Evolutionary conservation across 2,797 vertebrate species (phyloP).

Genomic region (Alouatta caraya): DNA sequence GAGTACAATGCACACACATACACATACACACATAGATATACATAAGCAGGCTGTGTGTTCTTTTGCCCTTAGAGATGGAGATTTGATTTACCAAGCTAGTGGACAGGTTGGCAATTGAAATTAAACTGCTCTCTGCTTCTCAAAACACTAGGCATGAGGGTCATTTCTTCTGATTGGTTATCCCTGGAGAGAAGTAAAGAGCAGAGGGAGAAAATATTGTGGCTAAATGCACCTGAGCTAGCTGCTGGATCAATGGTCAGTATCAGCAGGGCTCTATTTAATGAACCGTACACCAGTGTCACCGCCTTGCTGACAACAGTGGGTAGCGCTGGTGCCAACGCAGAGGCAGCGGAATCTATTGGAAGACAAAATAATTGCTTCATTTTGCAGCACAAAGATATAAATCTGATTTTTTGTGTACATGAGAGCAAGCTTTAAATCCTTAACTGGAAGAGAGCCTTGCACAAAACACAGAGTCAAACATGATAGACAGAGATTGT

Average conservation of each 20-base stretch:
- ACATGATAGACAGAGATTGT: background rate
- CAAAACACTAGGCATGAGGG: constrained; percentile 72
- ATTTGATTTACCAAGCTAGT: constrained; percentile 69
- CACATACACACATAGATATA: background rate
- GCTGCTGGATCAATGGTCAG: constrained; percentile 84
- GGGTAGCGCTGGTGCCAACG: constrained; percentile 74
- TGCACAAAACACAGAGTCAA: background rate
- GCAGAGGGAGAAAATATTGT: constrained; percentile 65
- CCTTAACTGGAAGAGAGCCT: constrained; percentile 63
- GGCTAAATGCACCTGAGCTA: constrained; percentile 74
- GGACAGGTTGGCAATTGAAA: constrained; percentile 77
- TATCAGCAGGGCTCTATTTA: constrained; percentile 85
- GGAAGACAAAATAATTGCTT: constrained; percentile 84
- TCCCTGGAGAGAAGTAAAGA: constrained; percentile 80
- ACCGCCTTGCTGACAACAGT: constrained; percentile 79
- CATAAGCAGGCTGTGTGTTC: constrained; percentile 31
- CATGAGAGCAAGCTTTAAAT: constrained; percentile 52
- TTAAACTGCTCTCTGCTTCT: constrained; percentile 73
- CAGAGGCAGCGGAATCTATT: constrained; percentile 55
- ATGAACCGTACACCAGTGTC: constrained; percentile 81
- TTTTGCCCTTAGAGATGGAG: constrained; percentile 67
- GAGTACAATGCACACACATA: background rate
- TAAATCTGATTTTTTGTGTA: constrained; percentile 69
- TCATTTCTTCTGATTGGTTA: constrained; percentile 75
- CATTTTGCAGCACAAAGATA: constrained; percentile 77